Evolutionary conservation across 2,113 vertebrate species (phyloP).

Genomic region (Lagopus leucura): DNA sequence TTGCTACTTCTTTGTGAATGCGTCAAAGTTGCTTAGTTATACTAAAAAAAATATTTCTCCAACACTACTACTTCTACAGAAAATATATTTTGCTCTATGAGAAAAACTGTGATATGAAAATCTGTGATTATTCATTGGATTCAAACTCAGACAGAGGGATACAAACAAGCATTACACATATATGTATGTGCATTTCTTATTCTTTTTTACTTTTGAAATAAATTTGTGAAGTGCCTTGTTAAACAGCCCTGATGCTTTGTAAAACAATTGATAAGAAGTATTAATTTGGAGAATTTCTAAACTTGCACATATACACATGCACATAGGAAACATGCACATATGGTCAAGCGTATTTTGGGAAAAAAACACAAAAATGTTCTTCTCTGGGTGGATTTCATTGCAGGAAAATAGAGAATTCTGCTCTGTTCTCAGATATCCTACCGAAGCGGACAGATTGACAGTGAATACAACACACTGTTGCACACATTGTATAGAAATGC

Average conservation of each 20-base stretch:
- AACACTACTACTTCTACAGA: not conserved
- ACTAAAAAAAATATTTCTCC: constrained; percentile 32
- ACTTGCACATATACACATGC: not conserved
- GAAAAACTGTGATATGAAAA: not conserved
- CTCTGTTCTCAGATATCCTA: not conserved
- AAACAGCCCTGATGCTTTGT: not conserved
- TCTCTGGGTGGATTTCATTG: not conserved
- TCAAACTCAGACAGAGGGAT: not conserved
- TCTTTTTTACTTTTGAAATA: not conserved
- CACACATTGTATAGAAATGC: not conserved
- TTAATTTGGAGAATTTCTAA: not conserved
- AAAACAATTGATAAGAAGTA: not conserved
- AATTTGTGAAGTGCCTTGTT: not conserved
- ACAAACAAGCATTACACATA: not conserved
- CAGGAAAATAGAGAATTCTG: not conserved
- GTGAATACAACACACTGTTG: not conserved
- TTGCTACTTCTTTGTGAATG: constrained; percentile 33
- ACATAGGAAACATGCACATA: not conserved
- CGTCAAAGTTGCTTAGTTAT: constrained; percentile 55
- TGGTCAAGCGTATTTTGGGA: not conserved
- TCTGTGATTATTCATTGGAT: not conserved
- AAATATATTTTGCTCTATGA: not conserved
- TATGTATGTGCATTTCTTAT: too few species aligned
- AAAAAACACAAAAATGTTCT: not conserved
- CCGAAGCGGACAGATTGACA: not conserved